These are phyloP conservation scores for Alca torda DNA, from an alignment of 2,797 vertebrate species.

Conservation along the genomic window DNA sequence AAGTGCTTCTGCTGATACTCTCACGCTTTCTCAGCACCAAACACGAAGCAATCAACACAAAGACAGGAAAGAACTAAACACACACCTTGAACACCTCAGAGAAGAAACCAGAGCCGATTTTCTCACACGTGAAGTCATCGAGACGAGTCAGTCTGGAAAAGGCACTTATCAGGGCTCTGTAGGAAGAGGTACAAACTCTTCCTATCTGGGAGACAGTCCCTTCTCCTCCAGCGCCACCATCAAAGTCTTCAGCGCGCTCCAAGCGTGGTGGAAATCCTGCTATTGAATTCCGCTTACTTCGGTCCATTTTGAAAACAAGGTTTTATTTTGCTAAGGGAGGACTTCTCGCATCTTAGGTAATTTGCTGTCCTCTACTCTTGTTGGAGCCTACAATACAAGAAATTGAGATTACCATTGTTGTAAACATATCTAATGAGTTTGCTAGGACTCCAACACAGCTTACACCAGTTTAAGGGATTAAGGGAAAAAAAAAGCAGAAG, in stretches of 20 bases:
- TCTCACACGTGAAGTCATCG: slow-evolving; percentile 95
- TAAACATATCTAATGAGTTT: neutral
- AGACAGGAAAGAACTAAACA: neutral
- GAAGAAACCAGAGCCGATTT: slow-evolving; percentile 98
- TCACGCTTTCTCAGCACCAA: neutral
- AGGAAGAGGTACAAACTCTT: slow-evolving; percentile 88
- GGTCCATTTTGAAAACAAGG: slow-evolving; percentile 85
- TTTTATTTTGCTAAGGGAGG: slow-evolving; percentile 28
- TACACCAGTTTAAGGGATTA: neutral
- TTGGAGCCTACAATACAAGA: slow-evolving; percentile 67
- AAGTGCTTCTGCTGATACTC: neutral
- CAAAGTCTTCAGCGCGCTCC: slow-evolving; percentile 85
- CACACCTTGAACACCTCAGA: slow-evolving; percentile 98
- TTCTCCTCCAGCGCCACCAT: slow-evolving; percentile 80
- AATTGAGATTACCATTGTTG: neutral
- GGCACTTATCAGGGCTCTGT: slow-evolving; percentile 96
- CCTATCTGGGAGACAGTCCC: slow-evolving; percentile 81
- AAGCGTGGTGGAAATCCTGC: slow-evolving; percentile 90
- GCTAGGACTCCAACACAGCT: neutral
- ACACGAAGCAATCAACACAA: neutral
- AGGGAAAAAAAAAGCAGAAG: neutral
- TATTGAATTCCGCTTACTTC: slow-evolving; percentile 96
- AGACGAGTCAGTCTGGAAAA: slow-evolving; percentile 97
- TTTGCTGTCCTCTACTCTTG: slow-evolving; percentile 57
- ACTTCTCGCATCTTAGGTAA: slow-evolving; percentile 70